A percentile compares a stretch with the other conserved stretches of the same genome.
These are phyloP conservation scores for Diabrotica virgifera DNA, from an alignment of 1,140 invertebrate genomes.

Conservation along the genomic window DNA sequence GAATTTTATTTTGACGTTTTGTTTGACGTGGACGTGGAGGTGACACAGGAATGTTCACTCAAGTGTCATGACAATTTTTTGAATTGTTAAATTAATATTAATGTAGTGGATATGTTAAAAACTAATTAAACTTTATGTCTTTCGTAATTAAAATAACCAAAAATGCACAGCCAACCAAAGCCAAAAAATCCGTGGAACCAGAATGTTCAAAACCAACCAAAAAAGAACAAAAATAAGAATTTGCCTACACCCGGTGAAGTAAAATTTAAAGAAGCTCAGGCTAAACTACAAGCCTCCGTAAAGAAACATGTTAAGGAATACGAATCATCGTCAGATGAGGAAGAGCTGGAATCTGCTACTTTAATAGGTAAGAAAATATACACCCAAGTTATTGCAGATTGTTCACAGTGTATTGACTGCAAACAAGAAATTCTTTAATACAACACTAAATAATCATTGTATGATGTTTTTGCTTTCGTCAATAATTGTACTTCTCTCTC, in stretches of 20 bases:
- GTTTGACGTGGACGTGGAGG: background rate
- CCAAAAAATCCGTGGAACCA: slow-evolving; percentile 14
- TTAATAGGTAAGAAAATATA: slow-evolving; percentile 52
- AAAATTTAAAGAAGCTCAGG: slow-evolving; percentile 58
- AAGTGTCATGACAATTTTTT: no score
- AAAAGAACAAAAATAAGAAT: slow-evolving; percentile 4
- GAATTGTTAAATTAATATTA: background rate
- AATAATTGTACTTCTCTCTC: no score
- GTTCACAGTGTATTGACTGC: no score
- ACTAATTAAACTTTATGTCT: no score
- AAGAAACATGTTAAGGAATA: slow-evolving; percentile 58
- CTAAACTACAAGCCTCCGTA: slow-evolving; percentile 58
- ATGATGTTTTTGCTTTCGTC: no score
- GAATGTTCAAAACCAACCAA: background rate
- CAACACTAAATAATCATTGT: slow-evolving; percentile 1
- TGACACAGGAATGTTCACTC: background rate
- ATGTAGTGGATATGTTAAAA: background rate
- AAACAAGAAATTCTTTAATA: background rate
- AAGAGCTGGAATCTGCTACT: slow-evolving; percentile 52
- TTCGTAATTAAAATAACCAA: background rate
- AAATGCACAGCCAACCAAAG: slow-evolving; percentile 16
- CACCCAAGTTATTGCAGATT: background rate
- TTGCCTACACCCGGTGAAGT: slow-evolving; percentile 29
- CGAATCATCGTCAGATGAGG: slow-evolving; percentile 56
- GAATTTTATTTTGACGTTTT: no score